A percentile compares a stretch with the other conserved stretches of the same genome.
Conservation (phyloP, 1,140 invertebrate species). For the Lerema accius region DNA sequence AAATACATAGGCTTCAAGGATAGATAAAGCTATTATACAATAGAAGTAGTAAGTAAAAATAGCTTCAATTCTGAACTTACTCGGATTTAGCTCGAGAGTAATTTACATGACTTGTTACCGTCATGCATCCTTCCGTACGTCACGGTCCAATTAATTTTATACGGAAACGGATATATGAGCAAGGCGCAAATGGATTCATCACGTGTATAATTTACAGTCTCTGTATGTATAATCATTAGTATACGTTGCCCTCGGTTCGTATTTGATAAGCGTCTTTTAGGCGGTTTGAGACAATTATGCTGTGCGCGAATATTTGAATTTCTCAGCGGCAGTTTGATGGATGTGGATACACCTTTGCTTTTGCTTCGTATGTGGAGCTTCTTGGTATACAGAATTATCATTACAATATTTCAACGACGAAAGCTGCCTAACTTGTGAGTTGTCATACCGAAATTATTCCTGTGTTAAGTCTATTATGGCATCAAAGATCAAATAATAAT, state of each 20-base stretch:
- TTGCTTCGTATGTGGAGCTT: neutral
- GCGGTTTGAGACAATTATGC: slow-evolving; percentile 3
- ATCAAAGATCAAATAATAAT: too few relatives aligned
- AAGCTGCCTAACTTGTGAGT: neutral
- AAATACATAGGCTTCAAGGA: too few relatives aligned
- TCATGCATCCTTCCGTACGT: slow-evolving; percentile 73
- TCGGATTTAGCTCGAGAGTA: slow-evolving; percentile 50
- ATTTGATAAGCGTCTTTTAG: slow-evolving; percentile 12
- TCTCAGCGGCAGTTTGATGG: neutral
- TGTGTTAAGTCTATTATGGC: too few relatives aligned
- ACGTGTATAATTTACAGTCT: slow-evolving; percentile 54
- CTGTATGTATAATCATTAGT: slow-evolving; percentile 29
- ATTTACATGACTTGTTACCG: slow-evolving; percentile 77
- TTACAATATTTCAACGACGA: neutral
- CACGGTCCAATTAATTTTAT: slow-evolving; percentile 78
- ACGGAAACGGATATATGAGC: slow-evolving; percentile 76
- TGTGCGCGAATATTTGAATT: slow-evolving; percentile 9
- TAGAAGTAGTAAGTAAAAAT: slow-evolving; percentile 1
- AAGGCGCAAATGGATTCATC: slow-evolving; percentile 69
- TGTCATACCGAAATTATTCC: too few relatives aligned
- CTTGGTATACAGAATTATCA: neutral
- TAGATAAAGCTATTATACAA: too few relatives aligned
- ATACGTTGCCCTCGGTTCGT: slow-evolving; percentile 14
- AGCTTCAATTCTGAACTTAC: slow-evolving; percentile 39
- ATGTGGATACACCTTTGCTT: neutral